Conservation (phyloP, 35 echinoderm and acorn worm species). For the Amphiura filiformis region DNA sequence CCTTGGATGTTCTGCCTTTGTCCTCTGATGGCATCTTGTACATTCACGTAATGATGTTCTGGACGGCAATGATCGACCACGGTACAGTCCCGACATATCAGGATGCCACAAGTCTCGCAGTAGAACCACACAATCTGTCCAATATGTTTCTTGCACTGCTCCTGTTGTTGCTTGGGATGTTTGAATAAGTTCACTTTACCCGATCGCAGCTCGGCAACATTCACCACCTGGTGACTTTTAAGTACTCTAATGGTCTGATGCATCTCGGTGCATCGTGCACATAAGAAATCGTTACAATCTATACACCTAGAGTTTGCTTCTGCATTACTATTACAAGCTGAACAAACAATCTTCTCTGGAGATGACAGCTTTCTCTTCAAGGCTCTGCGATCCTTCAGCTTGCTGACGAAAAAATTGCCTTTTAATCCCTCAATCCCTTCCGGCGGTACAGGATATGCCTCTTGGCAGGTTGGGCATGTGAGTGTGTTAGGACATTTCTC, state of each 20-base stretch:
- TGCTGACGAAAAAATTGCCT: neutral
- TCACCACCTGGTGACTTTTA: slow-evolving; percentile 17
- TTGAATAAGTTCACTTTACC: neutral
- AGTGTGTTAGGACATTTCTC: neutral
- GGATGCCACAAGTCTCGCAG: slow-evolving; percentile 24
- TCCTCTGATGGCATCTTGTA: neutral
- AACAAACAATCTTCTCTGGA: slow-evolving; percentile 28
- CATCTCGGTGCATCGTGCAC: neutral
- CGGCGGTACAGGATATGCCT: neutral
- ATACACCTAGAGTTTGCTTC: slow-evolving; percentile 12
- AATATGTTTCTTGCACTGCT: slow-evolving; percentile 14
- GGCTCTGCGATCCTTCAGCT: neutral
- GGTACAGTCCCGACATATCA: slow-evolving; percentile 26
- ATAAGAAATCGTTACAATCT: slow-evolving; percentile 32
- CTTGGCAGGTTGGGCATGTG: neutral
- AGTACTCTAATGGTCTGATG: neutral
- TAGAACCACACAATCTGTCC: slow-evolving; percentile 4
- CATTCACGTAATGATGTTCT: neutral
- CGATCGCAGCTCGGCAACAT: neutral
- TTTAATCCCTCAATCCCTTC: neutral
- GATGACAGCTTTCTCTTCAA: neutral
- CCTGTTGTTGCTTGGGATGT: neutral
- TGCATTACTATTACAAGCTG: slow-evolving; percentile 12
- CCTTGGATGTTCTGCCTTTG: neutral
- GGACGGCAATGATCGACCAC: slow-evolving; percentile 20